A percentile compares a stretch with the other conserved stretches of the same genome.
phyloP scores from a whole-genome alignment of 2,797 vertebrate species.

The Melanotaenia boesemani region DNA sequence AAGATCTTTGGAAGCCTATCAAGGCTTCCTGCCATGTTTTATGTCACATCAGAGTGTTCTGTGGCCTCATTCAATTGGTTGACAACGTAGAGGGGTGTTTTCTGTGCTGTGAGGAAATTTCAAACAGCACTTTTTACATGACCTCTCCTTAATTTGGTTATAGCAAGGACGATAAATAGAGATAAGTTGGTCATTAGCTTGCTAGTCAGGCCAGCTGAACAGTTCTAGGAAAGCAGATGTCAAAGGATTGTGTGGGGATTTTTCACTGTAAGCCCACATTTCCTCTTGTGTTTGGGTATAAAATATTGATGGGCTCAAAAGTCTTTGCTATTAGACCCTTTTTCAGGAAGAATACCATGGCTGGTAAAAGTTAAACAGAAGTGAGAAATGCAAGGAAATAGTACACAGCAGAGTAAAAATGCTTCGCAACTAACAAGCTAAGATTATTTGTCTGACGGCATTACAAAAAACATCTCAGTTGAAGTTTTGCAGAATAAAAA shows the following conservation, averaged over 20 bases:
- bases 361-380: background rate
- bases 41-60: constrained; percentile 5
- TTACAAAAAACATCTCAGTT: background rate
- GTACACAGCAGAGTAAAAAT: background rate
- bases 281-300: background rate
- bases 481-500: background rate
- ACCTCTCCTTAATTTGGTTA: background rate
- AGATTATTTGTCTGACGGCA: background rate
- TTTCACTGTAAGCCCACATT: background rate
- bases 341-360: background rate
- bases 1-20: constrained; percentile 14
- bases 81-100: constrained; percentile 8
- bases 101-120: background rate
- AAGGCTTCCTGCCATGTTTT: constrained; percentile 16
- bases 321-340: background rate
- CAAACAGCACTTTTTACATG: background rate
- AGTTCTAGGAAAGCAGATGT: background rate
- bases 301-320: background rate
- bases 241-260: background rate
- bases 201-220: background rate
- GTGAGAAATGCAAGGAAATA: background rate
- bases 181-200: background rate
- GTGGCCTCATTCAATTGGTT: constrained; percentile 4
- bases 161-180: background rate
- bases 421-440: background rate